Evolutionary conservation across 2,113 vertebrate species (phyloP).

Genomic region (Scalopus aquaticus): DNA sequence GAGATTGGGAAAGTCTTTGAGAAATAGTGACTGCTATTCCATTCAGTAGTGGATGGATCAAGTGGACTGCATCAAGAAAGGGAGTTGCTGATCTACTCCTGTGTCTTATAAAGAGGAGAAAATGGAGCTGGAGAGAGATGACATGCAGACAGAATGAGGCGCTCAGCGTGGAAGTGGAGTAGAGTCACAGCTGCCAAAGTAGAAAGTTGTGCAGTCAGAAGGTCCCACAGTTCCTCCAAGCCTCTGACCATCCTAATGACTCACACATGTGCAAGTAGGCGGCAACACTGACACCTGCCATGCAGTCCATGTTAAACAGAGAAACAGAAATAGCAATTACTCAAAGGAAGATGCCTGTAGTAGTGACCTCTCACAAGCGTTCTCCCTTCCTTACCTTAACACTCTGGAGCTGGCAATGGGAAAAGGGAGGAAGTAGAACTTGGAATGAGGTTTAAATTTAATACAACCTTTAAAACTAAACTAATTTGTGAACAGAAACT

Average conservation of each 20-base stretch:
- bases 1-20: not conserved
- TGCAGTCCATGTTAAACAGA: not conserved
- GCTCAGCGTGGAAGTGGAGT: not conserved
- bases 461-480: not conserved
- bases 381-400: not conserved
- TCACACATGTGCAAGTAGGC: not conserved
- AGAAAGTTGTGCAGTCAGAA: not conserved
- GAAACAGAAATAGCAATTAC: not conserved
- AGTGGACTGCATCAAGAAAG: not conserved
- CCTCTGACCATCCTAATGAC: not conserved
- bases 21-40: not conserved
- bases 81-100: not conserved
- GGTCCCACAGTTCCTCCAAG: not conserved
- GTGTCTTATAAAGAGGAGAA: not conserved
- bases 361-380: not conserved
- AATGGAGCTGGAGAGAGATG: not conserved
- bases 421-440: not conserved
- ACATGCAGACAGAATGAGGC: not conserved
- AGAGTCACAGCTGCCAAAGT: not conserved
- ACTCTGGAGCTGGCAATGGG: not conserved
- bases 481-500: not conserved
- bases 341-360: not conserved
- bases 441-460: not conserved
- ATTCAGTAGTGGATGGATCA: not conserved
- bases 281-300: not conserved